A percentile compares a stretch with the other conserved stretches of the same genome.
Evolutionary conservation across 2,888 invertebrate genomes (phyloP).

Genomic region (Epiblema foenella): DNA sequence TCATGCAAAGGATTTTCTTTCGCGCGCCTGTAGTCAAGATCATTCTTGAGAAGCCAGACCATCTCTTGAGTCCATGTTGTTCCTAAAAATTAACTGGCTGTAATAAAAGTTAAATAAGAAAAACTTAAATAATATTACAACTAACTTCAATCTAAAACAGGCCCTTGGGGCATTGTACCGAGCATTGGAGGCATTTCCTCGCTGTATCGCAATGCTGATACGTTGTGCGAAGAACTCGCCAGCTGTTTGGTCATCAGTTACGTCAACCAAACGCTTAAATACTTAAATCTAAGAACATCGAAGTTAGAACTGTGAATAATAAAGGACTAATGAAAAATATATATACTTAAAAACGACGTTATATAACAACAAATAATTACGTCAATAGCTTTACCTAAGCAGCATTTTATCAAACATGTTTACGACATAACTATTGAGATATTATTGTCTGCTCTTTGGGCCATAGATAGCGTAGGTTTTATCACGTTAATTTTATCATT

Average conservation of each 20-base stretch:
- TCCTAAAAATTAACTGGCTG: conserved; percentile 80
- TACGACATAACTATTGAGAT: neutral
- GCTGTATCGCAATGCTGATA: no score
- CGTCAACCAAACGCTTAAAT: no score
- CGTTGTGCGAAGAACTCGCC: no score
- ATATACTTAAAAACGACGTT: no score
- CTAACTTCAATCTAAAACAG: no score
- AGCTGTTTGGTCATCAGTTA: no score
- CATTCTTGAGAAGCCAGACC: conserved; percentile 88
- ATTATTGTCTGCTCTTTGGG: neutral
- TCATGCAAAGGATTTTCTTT: conserved; percentile 78
- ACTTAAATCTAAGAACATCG: neutral
- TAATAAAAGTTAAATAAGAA: no score
- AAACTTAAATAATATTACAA: no score
- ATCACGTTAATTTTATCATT: conserved; percentile 3
- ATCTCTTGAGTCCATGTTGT: conserved; percentile 93
- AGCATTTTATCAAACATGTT: conserved; percentile 1
- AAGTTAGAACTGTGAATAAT: no score
- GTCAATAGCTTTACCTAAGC: neutral
- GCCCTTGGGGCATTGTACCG: no score
- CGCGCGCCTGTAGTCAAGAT: conserved; percentile 85
- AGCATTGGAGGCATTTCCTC: no score
- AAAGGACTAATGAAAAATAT: no score
- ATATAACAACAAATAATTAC: neutral
- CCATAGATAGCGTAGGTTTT: conserved; percentile 6